A percentile compares a stretch with the other conserved stretches of the same genome.
phyloP scores from a whole-genome alignment of 1,140 invertebrate species.

The Odontomachus brunneus region DNA sequence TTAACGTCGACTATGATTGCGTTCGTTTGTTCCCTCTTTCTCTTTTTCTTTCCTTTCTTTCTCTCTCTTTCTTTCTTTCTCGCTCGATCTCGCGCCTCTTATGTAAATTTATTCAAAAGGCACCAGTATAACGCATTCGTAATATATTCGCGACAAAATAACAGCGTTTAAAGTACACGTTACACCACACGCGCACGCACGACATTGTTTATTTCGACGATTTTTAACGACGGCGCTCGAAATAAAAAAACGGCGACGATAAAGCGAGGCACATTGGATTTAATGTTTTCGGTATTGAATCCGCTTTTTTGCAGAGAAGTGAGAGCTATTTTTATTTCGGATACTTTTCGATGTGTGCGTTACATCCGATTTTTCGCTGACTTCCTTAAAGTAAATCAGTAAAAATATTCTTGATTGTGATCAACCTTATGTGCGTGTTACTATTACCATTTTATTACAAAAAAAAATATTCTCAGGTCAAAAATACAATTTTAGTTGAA shows the following conservation, averaged over 20 bases:
- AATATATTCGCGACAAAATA: conserved; percentile 39
- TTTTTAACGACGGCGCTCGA: conserved; percentile 32
- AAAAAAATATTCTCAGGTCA: too few relatives aligned
- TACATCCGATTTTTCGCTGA: background rate
- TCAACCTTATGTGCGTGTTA: too few relatives aligned
- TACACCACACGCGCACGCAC: background rate
- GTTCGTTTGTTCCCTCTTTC: background rate
- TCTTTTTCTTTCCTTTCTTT: background rate
- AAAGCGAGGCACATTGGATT: background rate
- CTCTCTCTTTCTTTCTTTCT: conserved; percentile 13
- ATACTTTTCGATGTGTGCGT: too few relatives aligned
- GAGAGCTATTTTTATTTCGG: background rate
- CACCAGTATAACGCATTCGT: conserved; percentile 38
- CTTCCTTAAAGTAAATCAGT: too few relatives aligned
- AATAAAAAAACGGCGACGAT: conserved; percentile 15
- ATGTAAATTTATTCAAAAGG: conserved; percentile 56
- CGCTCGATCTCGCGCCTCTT: conserved; percentile 8
- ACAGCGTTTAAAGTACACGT: conserved; percentile 4
- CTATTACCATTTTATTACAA: too few relatives aligned
- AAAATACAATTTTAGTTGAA: too few relatives aligned
- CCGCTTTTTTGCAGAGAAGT: background rate
- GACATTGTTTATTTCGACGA: conserved; percentile 45
- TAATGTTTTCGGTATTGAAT: background rate
- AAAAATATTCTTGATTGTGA: too few relatives aligned
- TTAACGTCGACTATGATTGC: conserved; percentile 6